phyloP scores from a whole-genome alignment of 2,797 vertebrate species.

The Streptopelia turtur region DNA sequence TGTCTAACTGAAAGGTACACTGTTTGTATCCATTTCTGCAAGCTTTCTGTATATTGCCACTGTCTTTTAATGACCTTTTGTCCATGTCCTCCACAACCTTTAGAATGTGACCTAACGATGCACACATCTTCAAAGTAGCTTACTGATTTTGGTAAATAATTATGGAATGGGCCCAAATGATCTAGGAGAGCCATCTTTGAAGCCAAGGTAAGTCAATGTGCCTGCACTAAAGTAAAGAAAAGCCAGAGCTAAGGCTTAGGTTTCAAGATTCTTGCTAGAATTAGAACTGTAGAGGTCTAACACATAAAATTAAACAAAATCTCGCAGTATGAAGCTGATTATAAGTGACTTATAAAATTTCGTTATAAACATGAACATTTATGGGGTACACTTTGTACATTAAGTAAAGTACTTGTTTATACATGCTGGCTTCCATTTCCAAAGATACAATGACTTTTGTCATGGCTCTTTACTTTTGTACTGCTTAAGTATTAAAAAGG shows the following conservation, averaged over 20 bases:
- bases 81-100: background rate
- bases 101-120: background rate
- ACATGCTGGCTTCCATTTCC: background rate
- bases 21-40: background rate
- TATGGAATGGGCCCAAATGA: background rate
- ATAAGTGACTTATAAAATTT: background rate
- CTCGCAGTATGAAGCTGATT: background rate
- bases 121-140: background rate
- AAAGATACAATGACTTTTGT: background rate
- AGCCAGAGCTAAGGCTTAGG: background rate
- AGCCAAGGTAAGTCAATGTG: background rate
- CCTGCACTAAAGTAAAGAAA: background rate
- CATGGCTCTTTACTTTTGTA: background rate
- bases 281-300: background rate
- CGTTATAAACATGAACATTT: background rate
- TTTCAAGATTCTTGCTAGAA: background rate
- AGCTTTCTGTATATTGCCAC: background rate
- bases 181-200: background rate
- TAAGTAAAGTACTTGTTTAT: background rate
- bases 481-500: background rate
- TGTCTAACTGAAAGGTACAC: background rate
- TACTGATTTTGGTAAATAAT: background rate
- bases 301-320: background rate
- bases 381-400: background rate
- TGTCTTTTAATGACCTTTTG: background rate